phyloP scores from a whole-genome alignment of 2,888 invertebrate genomes.

The Poecilobothrus nobilitatus region DNA sequence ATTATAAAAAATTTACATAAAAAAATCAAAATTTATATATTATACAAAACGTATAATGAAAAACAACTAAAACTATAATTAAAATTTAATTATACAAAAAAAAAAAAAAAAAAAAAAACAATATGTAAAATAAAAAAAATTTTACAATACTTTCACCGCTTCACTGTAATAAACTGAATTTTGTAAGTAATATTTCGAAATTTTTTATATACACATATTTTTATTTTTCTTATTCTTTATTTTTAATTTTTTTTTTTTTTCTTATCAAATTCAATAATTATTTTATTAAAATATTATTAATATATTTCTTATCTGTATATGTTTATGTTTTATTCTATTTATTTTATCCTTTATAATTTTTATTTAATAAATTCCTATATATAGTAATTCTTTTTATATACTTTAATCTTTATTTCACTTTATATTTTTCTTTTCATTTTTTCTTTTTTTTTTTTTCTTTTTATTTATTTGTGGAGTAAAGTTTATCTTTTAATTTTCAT shows the following conservation, averaged over 20 bases:
- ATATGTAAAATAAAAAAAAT: background rate
- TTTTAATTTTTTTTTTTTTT: background rate
- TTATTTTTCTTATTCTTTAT: background rate
- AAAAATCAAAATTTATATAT: background rate
- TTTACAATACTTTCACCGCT: constrained; percentile 2
- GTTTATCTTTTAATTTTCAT: too few relatives aligned
- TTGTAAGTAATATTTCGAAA: constrained; percentile 10
- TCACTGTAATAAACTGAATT: constrained; percentile 10
- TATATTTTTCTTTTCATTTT: background rate
- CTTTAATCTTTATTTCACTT: too few relatives aligned
- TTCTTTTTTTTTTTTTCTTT: too few relatives aligned
- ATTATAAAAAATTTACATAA: constrained; percentile 3
- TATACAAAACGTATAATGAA: too few relatives aligned
- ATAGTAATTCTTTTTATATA: too few relatives aligned
- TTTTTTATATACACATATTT: background rate
- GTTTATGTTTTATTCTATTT: too few relatives aligned
- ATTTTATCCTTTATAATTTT: too few relatives aligned
- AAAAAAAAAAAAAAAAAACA: background rate
- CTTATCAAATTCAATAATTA: background rate
- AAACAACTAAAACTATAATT: background rate
- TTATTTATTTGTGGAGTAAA: too few relatives aligned
- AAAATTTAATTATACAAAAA: background rate
- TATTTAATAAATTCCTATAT: too few relatives aligned
- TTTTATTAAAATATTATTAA: too few relatives aligned
- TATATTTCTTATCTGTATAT: too few relatives aligned